Conservation (phyloP, 2,113 vertebrate species). For the Noturus placidus region DNA sequence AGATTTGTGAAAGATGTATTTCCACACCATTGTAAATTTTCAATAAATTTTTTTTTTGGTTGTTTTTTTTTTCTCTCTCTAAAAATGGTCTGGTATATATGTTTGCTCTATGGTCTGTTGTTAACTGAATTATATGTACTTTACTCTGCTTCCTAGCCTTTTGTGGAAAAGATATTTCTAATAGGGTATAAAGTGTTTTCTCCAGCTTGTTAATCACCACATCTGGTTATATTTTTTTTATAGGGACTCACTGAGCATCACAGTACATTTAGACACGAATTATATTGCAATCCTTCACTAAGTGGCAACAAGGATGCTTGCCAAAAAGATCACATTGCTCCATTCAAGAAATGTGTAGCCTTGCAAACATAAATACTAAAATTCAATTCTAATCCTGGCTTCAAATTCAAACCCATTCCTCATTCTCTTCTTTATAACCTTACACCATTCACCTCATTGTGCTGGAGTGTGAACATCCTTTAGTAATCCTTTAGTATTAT, state of each 20-base stretch:
- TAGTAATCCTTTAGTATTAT: neutral
- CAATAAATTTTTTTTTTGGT: neutral
- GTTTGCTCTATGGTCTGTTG: neutral
- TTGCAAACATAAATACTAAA: neutral
- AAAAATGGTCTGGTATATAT: neutral
- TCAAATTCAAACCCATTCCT: neutral
- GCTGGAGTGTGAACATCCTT: neutral
- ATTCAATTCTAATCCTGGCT: neutral
- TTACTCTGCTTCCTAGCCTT: no score
- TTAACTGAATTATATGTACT: neutral
- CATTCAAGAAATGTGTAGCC: neutral
- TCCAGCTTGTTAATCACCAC: neutral
- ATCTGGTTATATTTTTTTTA: neutral
- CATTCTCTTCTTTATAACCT: neutral
- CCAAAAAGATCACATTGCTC: neutral
- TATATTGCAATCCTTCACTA: neutral
- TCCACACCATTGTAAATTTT: no score
- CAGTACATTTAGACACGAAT: neutral
- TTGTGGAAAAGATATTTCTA: neutral
- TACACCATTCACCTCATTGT: neutral
- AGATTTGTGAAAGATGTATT: no score
- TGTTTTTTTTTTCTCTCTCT: neutral
- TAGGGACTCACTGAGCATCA: neutral
- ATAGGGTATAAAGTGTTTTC: no score
- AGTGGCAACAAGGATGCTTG: neutral